phyloP scores from a whole-genome alignment of 1,140 invertebrate genomes.

The Tyrophagus putrescentiae region DNA sequence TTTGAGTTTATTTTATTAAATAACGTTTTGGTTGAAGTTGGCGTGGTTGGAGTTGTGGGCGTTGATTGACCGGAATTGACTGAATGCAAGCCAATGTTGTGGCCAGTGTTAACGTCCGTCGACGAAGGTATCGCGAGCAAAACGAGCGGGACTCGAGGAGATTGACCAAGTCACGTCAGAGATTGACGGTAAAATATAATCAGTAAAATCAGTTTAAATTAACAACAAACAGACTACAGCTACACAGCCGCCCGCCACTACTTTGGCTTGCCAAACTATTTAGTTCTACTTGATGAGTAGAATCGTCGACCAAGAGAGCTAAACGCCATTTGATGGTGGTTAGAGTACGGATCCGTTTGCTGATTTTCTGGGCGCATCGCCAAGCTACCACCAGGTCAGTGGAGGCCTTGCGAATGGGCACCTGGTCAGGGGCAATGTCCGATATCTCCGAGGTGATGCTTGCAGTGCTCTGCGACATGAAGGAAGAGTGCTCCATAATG shows the following conservation, averaged over 20 bases:
- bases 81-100: background rate
- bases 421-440: slow-evolving; percentile 24
- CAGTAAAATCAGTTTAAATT: no score
- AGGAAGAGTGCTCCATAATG: slow-evolving; percentile 37
- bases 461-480: slow-evolving; percentile 29
- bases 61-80: background rate
- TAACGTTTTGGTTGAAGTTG: background rate
- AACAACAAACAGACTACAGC: no score
- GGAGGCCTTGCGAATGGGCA: background rate
- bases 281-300: background rate
- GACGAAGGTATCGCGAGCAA: no score
- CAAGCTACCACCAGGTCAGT: background rate
- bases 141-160: no score
- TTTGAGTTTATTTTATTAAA: slow-evolving; percentile 6
- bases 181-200: no score
- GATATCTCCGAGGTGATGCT: slow-evolving; percentile 22
- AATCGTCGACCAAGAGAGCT: background rate
- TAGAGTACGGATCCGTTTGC: slow-evolving; percentile 4
- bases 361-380: background rate
- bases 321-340: background rate
- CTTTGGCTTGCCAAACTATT: no score
- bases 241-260: no score
- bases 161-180: no score
- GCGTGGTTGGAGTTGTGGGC: background rate
- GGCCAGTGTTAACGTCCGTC: no score